Conservation (phyloP, 2,797 vertebrate genomes). For the Synaphobranchus kaupii region DNA sequence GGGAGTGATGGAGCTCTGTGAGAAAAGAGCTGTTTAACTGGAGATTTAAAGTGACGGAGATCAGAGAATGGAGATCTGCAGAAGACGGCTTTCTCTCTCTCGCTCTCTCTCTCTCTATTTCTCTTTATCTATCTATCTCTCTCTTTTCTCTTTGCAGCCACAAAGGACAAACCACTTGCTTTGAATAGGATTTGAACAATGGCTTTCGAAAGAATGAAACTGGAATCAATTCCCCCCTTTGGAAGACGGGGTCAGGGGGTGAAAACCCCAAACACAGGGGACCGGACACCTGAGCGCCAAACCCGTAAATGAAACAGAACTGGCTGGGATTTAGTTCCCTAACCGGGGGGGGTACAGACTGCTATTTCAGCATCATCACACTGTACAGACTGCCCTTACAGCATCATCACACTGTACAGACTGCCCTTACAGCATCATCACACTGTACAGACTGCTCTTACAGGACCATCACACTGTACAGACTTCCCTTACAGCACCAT, state of each 20-base stretch:
- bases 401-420: background rate
- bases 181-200: constrained; percentile 6
- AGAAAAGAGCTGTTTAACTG: constrained; percentile 7
- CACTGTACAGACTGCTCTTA: no score
- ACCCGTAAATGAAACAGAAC: background rate
- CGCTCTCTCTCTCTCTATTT: background rate
- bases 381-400: background rate
- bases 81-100: background rate
- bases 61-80: background rate
- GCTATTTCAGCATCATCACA: background rate
- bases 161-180: background rate
- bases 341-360: no score
- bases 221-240: background rate
- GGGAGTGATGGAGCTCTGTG: background rate
- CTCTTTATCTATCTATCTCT: background rate
- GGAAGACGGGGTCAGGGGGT: background rate
- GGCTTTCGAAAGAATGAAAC: background rate
- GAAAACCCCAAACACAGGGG: background rate
- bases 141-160: background rate
- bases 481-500: no score
- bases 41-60: constrained; percentile 8
- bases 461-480: no score
- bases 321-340: background rate
- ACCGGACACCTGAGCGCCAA: background rate
- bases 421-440: no score